Conservation (phyloP, 2,888 invertebrate genomes). For the Drosophila nr. fundita region DNA sequence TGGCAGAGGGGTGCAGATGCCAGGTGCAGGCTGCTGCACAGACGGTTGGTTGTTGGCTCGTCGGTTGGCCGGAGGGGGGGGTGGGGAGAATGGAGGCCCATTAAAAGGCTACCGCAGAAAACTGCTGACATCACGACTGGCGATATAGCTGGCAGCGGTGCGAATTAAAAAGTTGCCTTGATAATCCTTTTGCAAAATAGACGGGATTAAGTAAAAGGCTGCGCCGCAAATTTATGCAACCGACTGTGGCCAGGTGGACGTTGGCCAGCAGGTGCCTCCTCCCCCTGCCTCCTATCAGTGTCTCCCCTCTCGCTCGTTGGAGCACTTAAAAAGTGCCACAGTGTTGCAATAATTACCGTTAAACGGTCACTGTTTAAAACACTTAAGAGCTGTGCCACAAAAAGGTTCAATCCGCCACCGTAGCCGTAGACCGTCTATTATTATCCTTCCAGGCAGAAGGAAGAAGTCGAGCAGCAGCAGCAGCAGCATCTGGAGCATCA, state of each 20-base stretch:
- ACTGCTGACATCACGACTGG: slow-evolving; percentile 68
- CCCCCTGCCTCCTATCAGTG: neutral
- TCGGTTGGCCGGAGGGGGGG: neutral
- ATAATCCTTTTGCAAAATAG: slow-evolving; percentile 79
- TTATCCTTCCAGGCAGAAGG: slow-evolving; percentile 53
- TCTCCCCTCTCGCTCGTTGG: neutral
- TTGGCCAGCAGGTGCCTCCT: slow-evolving; percentile 47
- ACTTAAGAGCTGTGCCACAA: slow-evolving; percentile 58
- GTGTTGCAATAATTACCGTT: slow-evolving; percentile 80
- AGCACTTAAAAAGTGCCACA: slow-evolving; percentile 79
- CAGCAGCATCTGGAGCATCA: slow-evolving; percentile 4
- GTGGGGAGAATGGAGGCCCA: slow-evolving; percentile 34
- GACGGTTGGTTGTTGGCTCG: slow-evolving; percentile 3
- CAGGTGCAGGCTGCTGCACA: slow-evolving; percentile 3
- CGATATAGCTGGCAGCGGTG: slow-evolving; percentile 32
- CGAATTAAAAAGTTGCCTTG: slow-evolving; percentile 79
- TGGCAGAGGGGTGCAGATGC: slow-evolving; percentile 5
- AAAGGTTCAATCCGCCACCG: slow-evolving; percentile 57
- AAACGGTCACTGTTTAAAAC: slow-evolving; percentile 79
- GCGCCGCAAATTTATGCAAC: slow-evolving; percentile 73
- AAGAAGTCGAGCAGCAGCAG: slow-evolving; percentile 4
- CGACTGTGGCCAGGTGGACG: slow-evolving; percentile 54
- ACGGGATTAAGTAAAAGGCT: slow-evolving; percentile 78
- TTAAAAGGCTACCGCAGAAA: slow-evolving; percentile 72
- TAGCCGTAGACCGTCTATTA: slow-evolving; percentile 62